These are phyloP conservation scores for Otolemur crassicaudatus DNA, from an alignment of 2,797 vertebrate species.

Conservation along the genomic window DNA sequence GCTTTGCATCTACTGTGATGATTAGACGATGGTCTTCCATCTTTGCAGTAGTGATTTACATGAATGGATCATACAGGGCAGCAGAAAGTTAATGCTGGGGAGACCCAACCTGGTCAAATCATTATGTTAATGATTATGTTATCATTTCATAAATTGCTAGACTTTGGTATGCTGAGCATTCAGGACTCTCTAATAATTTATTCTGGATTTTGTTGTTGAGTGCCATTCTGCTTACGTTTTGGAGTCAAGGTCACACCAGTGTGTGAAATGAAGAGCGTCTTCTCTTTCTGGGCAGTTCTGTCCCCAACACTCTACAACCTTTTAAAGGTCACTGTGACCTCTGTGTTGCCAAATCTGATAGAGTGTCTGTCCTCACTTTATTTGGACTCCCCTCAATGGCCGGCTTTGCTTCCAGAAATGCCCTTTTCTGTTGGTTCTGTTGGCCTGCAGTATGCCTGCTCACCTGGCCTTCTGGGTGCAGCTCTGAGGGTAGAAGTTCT, in stretches of 20 bases:
- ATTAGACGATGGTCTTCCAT: background rate
- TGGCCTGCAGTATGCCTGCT: background rate
- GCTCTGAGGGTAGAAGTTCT: background rate
- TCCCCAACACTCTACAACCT: background rate
- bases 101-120: background rate
- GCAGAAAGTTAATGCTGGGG: background rate
- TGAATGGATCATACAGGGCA: background rate
- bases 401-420: background rate
- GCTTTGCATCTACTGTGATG: background rate
- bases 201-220: background rate
- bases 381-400: background rate
- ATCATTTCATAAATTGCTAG: background rate
- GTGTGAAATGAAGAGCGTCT: background rate
- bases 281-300: background rate
- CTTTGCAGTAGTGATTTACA: background rate
- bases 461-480: fast-evolving
- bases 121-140: no score
- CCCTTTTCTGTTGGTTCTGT: background rate
- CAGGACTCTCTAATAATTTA: background rate
- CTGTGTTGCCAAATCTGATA: background rate
- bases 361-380: background rate
- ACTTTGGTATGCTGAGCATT: background rate
- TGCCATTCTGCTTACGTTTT: background rate
- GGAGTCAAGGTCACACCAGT: background rate
- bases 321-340: background rate